Conservation (phyloP, 2,888 invertebrate species). For the Lasioglossum malachurum region DNA sequence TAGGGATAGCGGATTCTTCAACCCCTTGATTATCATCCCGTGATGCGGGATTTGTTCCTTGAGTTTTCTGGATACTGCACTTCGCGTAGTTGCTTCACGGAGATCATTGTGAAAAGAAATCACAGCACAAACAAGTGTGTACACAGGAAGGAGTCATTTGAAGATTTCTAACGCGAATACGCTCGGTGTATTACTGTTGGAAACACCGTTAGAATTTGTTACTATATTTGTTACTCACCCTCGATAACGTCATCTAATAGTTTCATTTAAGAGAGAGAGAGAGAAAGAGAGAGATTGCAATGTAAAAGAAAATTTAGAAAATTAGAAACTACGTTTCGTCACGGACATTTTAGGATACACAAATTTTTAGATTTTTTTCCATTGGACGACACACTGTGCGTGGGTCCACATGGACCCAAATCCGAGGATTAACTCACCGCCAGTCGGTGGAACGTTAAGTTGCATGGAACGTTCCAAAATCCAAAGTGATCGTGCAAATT, state of each 20-base stretch:
- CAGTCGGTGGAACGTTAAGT: not conserved
- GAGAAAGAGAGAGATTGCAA: no score
- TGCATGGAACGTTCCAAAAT: not conserved
- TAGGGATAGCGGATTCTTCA: not conserved
- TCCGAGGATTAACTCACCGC: not conserved
- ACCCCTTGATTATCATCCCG: constrained; percentile 1
- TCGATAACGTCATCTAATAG: no score
- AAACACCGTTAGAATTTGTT: not conserved
- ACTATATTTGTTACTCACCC: not conserved
- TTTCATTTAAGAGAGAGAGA: no score
- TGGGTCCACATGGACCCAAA: not conserved
- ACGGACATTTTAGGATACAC: no score
- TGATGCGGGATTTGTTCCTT: not conserved
- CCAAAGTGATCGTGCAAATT: not conserved
- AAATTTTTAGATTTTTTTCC: no score
- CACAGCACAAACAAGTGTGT: not conserved
- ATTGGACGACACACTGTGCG: no score
- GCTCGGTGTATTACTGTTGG: not conserved
- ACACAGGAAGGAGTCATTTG: not conserved
- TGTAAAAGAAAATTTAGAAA: no score
- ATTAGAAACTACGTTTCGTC: no score
- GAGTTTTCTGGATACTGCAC: not conserved
- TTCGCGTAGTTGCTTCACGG: no score
- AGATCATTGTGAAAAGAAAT: not conserved
- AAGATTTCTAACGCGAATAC: not conserved